Percentiles rank a stretch among this genome's conserved stretches.
phyloP scores from a whole-genome alignment of 2,888 invertebrate genomes.

The Ormyrus rosae region DNA sequence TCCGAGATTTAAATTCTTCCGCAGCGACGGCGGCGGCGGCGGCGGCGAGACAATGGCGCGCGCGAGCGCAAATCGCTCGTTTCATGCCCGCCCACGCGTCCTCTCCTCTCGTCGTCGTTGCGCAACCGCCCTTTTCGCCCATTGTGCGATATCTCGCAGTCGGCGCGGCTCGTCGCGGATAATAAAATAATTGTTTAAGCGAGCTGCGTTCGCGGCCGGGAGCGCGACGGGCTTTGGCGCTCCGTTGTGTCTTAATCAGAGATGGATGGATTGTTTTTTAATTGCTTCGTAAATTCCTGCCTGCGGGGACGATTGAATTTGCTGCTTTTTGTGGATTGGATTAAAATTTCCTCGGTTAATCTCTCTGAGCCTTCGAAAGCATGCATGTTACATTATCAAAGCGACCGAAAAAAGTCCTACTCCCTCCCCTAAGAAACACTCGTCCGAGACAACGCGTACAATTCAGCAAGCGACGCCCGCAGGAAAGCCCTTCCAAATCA shows the following conservation, averaged over 20 bases:
- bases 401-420: too few relatives aligned
- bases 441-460: too few relatives aligned
- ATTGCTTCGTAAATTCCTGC: too few relatives aligned
- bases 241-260: constrained; percentile 5
- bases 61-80: constrained; percentile 51
- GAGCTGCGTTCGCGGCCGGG: neutral
- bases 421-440: too few relatives aligned
- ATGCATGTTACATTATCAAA: too few relatives aligned
- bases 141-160: constrained; percentile 14
- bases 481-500: too few relatives aligned
- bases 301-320: too few relatives aligned
- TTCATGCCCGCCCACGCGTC: constrained; percentile 51
- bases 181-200: constrained; percentile 43
- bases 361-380: too few relatives aligned
- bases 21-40: neutral
- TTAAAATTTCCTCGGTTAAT: too few relatives aligned
- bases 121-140: constrained; percentile 20
- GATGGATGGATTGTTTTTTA: neutral
- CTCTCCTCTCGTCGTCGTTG: constrained; percentile 4
- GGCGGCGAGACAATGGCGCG: constrained; percentile 14
- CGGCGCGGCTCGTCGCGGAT: neutral
- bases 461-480: too few relatives aligned
- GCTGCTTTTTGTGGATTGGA: too few relatives aligned
- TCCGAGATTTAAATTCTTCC: constrained; percentile 43
- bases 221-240: neutral